Conservation (phyloP, 2,797 vertebrate species). For the Chaunax sp. region DNA sequence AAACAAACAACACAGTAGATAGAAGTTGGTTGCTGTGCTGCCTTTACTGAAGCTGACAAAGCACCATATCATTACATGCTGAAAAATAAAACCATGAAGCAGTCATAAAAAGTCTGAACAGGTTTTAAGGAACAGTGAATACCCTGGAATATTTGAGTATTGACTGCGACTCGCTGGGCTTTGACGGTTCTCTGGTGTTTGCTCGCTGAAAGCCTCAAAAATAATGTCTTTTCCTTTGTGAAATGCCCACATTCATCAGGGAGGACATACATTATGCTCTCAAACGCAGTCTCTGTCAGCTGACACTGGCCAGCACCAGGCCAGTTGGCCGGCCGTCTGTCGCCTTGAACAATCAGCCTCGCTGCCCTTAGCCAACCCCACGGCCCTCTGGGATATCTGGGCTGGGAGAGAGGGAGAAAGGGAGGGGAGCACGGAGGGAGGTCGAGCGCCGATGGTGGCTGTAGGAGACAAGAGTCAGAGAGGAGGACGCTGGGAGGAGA, state of each 20-base stretch:
- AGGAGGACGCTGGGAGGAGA: constrained; percentile 58
- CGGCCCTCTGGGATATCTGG: constrained; percentile 59
- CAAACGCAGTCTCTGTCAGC: constrained; percentile 35
- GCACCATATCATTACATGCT: constrained; percentile 3
- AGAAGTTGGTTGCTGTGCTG: constrained; percentile 13
- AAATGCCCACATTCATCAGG: constrained; percentile 21
- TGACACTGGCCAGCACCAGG: constrained; percentile 58
- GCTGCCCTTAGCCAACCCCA: constrained; percentile 54
- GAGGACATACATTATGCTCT: constrained; percentile 23
- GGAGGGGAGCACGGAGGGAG: constrained; percentile 15
- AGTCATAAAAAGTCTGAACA: background rate
- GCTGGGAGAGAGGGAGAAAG: constrained; percentile 29
- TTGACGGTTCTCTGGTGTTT: background rate
- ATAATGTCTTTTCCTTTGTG: background rate
- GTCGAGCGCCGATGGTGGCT: constrained; percentile 34
- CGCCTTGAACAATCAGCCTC: constrained; percentile 54
- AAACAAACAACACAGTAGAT: background rate
- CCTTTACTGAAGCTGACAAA: background rate
- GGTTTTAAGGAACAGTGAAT: background rate
- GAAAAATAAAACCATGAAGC: constrained; percentile 6
- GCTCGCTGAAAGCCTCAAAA: constrained; percentile 10
- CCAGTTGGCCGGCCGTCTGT: constrained; percentile 49
- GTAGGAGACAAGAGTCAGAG: constrained; percentile 72
- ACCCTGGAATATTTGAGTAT: background rate
- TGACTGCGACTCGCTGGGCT: background rate